Base-by-base conservation (phyloP, 2,797 vertebrate species). In the Buphagus erythrorhynchus region DNA sequence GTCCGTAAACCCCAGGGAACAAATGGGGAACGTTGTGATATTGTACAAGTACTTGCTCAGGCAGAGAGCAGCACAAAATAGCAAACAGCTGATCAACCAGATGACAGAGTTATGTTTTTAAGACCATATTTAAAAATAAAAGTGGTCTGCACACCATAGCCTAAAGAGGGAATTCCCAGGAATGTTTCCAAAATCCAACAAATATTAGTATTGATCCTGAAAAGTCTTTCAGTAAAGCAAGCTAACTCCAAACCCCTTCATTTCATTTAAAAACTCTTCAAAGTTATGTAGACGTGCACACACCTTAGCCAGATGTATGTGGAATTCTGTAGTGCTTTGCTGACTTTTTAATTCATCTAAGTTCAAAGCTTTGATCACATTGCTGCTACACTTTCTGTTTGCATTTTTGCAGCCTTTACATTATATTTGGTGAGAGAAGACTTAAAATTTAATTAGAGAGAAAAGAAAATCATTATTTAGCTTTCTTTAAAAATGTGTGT, bases 351-450 rank as follows among this genome's bases (percentile, higher is more conserved):
- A 86, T 94, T 92, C 15, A 45, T 48, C 1, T 22, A 79, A 59
- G 62, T 94, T 97, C 68, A 95, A 97, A 97, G 93, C 67, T 95
- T 94, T 88, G 95, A 96, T 93, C 92, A 86, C 36, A 68, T 78
- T 45, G 65, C 90, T 66, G 95, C 88, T 66, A 78, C 78, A 62
- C 69, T 94, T 93, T 85, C 45, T 88, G 67, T 84, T 81, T 83
- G 75, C 57, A 43, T 93, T 97, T 84, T 69, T 75, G 61, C 62
- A 95, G 88, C 69, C 76, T 57, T 93, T 95, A 94, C 81, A 67
- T 91, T 92, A 65, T 68, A 76, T 55, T 54, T 86, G 67, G 86
- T 91, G 86, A 95, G 65, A 93, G 65, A 62, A 94, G 67, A 92
- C 87, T n/a, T 61, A 63, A 58, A 57, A 88, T 83, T 91, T 73